Evolutionary conservation across 2,797 vertebrate genomes (phyloP).

Genomic region (Notolepis coatsorum): DNA sequence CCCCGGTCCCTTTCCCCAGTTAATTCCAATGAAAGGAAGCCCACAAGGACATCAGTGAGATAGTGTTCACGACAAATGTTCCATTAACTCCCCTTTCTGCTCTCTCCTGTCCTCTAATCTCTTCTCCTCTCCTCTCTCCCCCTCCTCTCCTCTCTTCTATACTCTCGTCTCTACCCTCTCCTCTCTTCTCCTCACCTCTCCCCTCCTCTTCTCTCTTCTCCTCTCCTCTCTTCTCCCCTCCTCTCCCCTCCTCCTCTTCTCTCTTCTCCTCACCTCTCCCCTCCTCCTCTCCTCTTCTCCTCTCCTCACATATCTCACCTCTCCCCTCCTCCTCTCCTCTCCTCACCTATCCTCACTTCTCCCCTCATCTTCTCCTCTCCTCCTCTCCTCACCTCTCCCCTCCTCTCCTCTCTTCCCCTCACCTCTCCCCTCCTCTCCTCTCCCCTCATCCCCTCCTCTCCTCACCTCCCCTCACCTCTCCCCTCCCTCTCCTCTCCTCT

Average conservation of each 20-base stretch:
- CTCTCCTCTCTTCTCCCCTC: background rate
- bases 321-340: too few species aligned
- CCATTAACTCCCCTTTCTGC: background rate
- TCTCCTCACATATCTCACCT: too few species aligned
- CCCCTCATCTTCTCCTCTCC: too few species aligned
- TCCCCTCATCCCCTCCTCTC: too few species aligned
- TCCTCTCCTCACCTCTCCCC: too few species aligned
- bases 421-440: too few species aligned
- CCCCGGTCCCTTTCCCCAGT: constrained; percentile 7
- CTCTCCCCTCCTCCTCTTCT: too few species aligned
- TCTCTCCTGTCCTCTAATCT: background rate
- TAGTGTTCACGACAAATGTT: background rate
- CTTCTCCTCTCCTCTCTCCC: background rate
- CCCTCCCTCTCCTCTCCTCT: background rate
- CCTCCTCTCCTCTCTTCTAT: background rate
- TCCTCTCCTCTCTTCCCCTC: too few species aligned
- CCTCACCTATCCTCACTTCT: too few species aligned
- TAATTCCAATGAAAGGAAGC: background rate
- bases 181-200: background rate
- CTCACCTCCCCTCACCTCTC: too few species aligned
- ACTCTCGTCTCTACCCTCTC: background rate
- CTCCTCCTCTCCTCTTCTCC: too few species aligned
- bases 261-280: constrained; percentile 32
- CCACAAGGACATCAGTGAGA: background rate
- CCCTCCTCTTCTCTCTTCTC: too few species aligned